phyloP scores from a whole-genome alignment of 2,888 invertebrate genomes.

The Capitulum mitella region DNA sequence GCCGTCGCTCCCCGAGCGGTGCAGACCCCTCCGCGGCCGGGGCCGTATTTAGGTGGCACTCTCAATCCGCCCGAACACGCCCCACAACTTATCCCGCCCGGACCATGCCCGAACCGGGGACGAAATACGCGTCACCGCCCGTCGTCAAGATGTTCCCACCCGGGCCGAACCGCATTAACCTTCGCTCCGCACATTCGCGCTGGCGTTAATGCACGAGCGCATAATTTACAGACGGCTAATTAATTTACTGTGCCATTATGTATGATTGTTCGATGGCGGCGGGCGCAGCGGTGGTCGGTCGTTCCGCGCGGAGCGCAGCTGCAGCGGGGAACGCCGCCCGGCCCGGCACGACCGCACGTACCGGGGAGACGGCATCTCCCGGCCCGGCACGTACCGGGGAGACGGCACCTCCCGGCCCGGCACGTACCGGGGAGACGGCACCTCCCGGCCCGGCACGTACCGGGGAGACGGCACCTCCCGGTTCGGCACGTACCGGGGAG shows the following conservation, averaged over 20 bases:
- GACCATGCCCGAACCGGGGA: too few species aligned
- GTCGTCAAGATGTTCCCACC: background rate
- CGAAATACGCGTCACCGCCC: background rate
- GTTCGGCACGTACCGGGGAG: too few species aligned
- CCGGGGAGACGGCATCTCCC: too few species aligned
- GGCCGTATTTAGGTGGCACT: background rate
- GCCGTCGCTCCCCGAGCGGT: too few species aligned
- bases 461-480: too few species aligned
- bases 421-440: too few species aligned
- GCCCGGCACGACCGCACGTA: too few species aligned
- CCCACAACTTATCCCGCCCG: background rate
- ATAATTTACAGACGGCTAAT: constrained; percentile 6
- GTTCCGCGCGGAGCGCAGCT: background rate
- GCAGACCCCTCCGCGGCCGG: too few species aligned
- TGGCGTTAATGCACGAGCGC: constrained; percentile 4
- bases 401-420: too few species aligned
- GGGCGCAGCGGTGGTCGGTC: background rate
- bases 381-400: too few species aligned
- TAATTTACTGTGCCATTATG: constrained; percentile 23
- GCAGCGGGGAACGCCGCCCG: too few species aligned
- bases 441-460: too few species aligned
- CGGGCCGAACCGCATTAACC: background rate
- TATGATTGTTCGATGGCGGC: background rate
- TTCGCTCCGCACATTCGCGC: background rate
- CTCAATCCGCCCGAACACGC: background rate